Conservation (phyloP, 1,140 invertebrate species). For the Bicyclus anynana region DNA sequence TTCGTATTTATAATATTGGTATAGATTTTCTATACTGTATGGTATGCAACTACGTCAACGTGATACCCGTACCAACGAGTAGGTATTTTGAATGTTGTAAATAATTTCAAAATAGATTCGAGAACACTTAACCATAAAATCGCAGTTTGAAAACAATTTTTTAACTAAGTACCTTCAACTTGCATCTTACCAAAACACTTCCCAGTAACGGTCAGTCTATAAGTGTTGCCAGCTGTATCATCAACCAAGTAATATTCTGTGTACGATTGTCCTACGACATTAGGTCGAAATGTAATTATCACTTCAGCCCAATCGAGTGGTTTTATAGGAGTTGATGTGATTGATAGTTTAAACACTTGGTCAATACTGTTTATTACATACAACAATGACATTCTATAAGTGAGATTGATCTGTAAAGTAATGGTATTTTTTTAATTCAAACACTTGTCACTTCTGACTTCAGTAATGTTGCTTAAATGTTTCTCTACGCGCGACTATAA, state of each 20-base stretch:
- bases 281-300: constrained; percentile 48
- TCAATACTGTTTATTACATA: constrained; percentile 56
- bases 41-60: no score
- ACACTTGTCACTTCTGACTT: no score
- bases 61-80: no score
- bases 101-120: no score
- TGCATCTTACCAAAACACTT: constrained; percentile 50
- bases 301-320: constrained; percentile 40
- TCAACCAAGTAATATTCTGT: constrained; percentile 64
- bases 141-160: no score
- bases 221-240: constrained; percentile 49
- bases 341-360: constrained; percentile 52
- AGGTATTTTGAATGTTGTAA: no score
- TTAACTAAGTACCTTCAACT: neutral
- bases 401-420: constrained; percentile 43
- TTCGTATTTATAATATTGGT: no score
- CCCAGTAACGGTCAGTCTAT: constrained; percentile 54
- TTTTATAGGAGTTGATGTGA: constrained; percentile 45
- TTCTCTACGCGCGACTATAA: no score
- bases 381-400: constrained; percentile 51
- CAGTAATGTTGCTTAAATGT: no score
- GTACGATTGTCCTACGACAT: constrained; percentile 45
- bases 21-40: no score
- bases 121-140: no score
- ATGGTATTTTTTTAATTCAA: no score